phyloP scores from a whole-genome alignment of 2,797 vertebrate species.

The Acipenser transmontanus region DNA sequence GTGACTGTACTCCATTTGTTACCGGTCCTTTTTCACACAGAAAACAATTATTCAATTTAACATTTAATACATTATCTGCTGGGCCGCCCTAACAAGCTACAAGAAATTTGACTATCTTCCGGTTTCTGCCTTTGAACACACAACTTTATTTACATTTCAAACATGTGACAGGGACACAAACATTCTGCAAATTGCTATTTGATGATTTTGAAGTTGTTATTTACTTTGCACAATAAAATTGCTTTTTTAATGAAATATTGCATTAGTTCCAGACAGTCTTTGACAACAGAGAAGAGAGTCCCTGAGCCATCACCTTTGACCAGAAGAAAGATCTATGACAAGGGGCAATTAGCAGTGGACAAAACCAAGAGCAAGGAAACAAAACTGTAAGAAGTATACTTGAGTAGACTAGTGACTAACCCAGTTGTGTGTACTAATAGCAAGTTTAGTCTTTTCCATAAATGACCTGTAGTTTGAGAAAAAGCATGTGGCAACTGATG shows the following conservation, averaged over 20 bases:
- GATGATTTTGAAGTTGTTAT: conserved; percentile 11
- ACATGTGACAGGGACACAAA: no score
- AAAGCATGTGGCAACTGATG: conserved; percentile 16
- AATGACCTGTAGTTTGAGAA: neutral
- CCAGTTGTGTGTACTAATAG: conserved; percentile 1
- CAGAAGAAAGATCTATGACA: conserved; percentile 75
- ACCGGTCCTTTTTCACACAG: no score
- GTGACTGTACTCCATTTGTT: no score
- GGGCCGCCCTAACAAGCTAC: no score
- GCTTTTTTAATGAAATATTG: conserved; percentile 13
- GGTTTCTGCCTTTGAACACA: no score
- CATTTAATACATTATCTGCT: no score
- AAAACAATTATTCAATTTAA: no score
- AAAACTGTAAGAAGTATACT: conserved; percentile 67
- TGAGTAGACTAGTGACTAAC: conserved; percentile 13
- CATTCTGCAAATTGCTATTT: neutral
- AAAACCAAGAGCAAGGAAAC: conserved; percentile 83
- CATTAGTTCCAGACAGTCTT: conserved; percentile 67
- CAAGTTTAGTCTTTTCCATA: conserved; percentile 7
- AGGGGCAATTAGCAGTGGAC: conserved; percentile 45
- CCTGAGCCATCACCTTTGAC: conserved; percentile 77
- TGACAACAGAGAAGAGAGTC: conserved; percentile 68
- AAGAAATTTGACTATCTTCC: no score
- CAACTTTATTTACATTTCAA: no score
- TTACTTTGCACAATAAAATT: neutral